Conservation (phyloP, 2,888 invertebrate species). For the Aricia artaxerxes region DNA sequence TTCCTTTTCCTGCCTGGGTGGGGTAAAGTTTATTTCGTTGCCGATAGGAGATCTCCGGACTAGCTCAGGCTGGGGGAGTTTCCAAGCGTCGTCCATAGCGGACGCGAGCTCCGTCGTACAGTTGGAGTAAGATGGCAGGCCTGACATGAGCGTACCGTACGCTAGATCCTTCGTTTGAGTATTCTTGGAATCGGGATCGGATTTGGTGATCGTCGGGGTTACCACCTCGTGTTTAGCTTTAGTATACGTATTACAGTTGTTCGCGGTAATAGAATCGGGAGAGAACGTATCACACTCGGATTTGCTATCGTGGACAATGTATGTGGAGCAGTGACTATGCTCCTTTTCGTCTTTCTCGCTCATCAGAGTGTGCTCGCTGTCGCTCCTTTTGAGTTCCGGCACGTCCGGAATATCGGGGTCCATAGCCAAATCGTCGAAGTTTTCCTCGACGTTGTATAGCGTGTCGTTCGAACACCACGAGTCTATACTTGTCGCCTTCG, state of each 20-base stretch:
- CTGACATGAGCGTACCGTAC: conserved; percentile 66
- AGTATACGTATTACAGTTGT: conserved; percentile 65
- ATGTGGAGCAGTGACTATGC: conserved; percentile 65
- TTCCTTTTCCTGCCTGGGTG: conserved; percentile 49
- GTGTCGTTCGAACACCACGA: conserved; percentile 85
- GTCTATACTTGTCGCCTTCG: conserved; percentile 82
- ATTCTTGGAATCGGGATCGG: conserved; percentile 58
- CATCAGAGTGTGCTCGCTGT: conserved; percentile 67
- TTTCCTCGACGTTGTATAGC: conserved; percentile 82
- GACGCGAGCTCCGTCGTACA: conserved; percentile 65
- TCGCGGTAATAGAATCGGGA: conserved; percentile 69
- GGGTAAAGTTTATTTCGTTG: conserved; percentile 51
- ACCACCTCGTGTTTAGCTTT: conserved; percentile 61
- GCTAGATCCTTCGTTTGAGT: conserved; percentile 68
- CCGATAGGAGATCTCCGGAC: conserved; percentile 60
- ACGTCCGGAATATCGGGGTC: conserved; percentile 61
- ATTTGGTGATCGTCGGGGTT: conserved; percentile 58
- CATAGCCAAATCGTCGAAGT: conserved; percentile 72
- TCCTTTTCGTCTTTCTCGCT: conserved; percentile 68
- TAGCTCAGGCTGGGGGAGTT: conserved; percentile 62
- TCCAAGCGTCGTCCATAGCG: conserved; percentile 61
- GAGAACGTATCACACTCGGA: conserved; percentile 70
- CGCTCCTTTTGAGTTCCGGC: conserved; percentile 56
- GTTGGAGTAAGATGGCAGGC: conserved; percentile 65
- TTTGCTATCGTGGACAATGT: conserved; percentile 68